Evolutionary conservation across 2,113 vertebrate species (phyloP).

Genomic region (Geothlypis trichas): DNA sequence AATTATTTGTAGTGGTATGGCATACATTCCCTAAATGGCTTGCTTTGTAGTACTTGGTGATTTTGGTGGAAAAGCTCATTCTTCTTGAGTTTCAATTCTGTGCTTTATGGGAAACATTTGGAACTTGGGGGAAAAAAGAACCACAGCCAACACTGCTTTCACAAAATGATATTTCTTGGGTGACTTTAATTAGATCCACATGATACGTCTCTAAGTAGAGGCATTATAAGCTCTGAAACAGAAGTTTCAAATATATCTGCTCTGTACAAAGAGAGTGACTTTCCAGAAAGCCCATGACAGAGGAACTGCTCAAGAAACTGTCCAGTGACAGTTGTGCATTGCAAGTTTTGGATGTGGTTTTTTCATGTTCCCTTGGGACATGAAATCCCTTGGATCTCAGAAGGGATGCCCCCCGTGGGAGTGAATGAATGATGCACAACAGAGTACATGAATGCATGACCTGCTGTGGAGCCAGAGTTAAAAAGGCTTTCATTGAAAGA

Average conservation of each 20-base stretch:
- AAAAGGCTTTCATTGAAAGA: background rate
- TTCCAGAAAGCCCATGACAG: background rate
- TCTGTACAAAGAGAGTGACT: background rate
- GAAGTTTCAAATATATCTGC: background rate
- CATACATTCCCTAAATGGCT: background rate
- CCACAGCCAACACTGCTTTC: background rate
- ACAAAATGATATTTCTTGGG: background rate
- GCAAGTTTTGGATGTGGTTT: background rate
- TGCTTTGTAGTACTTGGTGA: background rate
- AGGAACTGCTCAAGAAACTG: background rate
- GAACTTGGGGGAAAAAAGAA: background rate
- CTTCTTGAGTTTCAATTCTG: background rate
- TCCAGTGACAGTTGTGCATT: background rate
- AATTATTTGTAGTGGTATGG: background rate
- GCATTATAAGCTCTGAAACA: background rate
- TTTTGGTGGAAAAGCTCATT: background rate
- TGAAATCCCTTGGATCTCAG: background rate
- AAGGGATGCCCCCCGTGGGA: background rate
- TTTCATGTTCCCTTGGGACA: background rate
- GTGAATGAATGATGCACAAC: background rate
- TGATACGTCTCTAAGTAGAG: background rate
- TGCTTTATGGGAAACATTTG: background rate
- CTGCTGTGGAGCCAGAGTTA: background rate
- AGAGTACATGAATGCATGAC: background rate
- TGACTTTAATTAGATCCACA: background rate